A percentile compares a stretch with the other conserved stretches of the same genome.
phyloP scores from a whole-genome alignment of 2,797 vertebrate genomes.

The Remorina albescens region DNA sequence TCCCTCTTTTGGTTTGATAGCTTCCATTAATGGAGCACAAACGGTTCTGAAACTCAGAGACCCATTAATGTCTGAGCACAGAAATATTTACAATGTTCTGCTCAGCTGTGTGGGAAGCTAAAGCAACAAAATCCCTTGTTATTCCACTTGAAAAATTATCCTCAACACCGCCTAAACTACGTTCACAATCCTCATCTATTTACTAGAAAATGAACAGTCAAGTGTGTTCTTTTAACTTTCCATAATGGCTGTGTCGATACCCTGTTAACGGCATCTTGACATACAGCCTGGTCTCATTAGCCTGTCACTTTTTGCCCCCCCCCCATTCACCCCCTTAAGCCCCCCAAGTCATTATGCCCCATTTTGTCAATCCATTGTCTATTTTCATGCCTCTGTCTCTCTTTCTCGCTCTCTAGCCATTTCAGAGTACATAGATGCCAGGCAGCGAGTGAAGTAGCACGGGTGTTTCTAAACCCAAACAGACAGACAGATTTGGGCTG shows the following conservation, averaged over 20 bases:
- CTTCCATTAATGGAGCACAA: conserved; percentile 9
- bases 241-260: conserved; percentile 51
- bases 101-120: conserved; percentile 24
- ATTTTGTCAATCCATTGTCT: conserved; percentile 49
- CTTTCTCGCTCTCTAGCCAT: background rate
- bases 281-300: conserved; percentile 34
- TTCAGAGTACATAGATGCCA: conserved; percentile 52
- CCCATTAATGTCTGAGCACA: conserved; percentile 11
- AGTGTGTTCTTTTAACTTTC: conserved; percentile 16
- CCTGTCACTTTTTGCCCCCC: conserved; percentile 21
- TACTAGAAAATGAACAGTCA: conserved; percentile 22
- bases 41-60: background rate
- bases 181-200: conserved; percentile 27
- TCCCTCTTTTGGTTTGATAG: conserved; percentile 27
- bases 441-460: conserved; percentile 29
- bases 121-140: conserved; percentile 32
- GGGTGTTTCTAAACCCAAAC: conserved; percentile 68
- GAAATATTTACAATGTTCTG: conserved; percentile 20
- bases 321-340: background rate
- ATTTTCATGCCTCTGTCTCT: conserved; percentile 22
- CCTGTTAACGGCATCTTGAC: conserved; percentile 39
- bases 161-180: conserved; percentile 16
- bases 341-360: conserved; percentile 22
- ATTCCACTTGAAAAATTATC: conserved; percentile 20
- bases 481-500: conserved; percentile 74